Conservation (phyloP, 2,113 vertebrate genomes). For the Rallus limicola region DNA sequence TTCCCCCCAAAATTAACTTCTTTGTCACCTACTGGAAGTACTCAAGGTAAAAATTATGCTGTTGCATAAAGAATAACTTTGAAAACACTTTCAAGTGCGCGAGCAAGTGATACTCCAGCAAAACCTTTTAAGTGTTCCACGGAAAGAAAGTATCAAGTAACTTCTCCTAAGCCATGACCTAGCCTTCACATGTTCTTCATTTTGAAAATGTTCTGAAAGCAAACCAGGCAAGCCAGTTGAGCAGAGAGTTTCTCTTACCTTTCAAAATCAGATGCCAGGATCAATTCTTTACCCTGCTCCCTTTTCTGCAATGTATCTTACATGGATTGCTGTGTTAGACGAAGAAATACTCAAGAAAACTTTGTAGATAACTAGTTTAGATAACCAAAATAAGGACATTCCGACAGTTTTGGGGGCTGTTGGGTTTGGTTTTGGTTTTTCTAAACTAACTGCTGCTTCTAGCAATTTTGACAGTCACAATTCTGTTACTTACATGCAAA, state of each 20-base stretch:
- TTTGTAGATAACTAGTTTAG: not conserved
- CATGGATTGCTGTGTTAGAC: not conserved
- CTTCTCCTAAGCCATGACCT: slow-evolving; percentile 22
- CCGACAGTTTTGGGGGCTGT: not conserved
- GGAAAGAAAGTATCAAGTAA: slow-evolving; percentile 34
- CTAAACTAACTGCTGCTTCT: not conserved
- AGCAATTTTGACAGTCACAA: not conserved
- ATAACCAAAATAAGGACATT: not conserved
- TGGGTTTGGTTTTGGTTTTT: not conserved
- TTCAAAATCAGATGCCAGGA: not conserved
- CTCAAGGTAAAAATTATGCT: not conserved
- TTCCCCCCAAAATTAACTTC: not conserved
- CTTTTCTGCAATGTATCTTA: not conserved
- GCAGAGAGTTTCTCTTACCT: not conserved
- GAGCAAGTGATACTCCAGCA: not conserved
- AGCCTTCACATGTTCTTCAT: not conserved
- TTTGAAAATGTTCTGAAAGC: slow-evolving; percentile 3
- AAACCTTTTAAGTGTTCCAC: slow-evolving; percentile 15
- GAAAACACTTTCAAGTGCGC: not conserved
- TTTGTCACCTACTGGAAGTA: not conserved
- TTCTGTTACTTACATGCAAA: not conserved
- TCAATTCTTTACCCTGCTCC: not conserved
- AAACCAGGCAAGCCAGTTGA: not conserved
- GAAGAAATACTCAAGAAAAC: not conserved
- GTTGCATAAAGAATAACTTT: not conserved